phyloP scores from a whole-genome alignment of 2,797 vertebrate species.

The Stomatorhinus walkeri region DNA sequence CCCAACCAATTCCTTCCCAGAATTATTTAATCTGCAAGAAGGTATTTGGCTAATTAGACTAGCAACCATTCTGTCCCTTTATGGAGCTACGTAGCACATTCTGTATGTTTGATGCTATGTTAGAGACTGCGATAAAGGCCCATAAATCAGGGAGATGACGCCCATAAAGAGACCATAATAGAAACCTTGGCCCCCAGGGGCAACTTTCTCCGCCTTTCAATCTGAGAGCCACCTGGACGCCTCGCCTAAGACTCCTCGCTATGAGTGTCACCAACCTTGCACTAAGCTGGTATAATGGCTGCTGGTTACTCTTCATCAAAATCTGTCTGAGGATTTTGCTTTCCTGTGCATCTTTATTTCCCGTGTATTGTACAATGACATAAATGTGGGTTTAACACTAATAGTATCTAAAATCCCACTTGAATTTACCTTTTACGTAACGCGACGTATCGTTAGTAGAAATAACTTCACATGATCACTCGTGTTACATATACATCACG shows the following conservation, averaged over 20 bases:
- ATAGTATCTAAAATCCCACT: not conserved
- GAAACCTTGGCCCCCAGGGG: constrained; percentile 34
- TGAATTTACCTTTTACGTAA: not conserved
- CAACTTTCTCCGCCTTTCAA: constrained; percentile 31
- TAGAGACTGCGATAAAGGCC: not conserved
- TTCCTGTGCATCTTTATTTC: not conserved
- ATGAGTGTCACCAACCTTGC: not conserved
- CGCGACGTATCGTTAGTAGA: not conserved
- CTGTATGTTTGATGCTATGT: not conserved
- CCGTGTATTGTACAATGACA: not conserved
- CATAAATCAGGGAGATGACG: not conserved
- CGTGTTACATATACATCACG: not conserved
- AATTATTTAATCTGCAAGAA: constrained; percentile 25
- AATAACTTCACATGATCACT: not conserved
- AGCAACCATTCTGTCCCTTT: constrained; percentile 33
- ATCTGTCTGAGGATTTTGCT: not conserved
- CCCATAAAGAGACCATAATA: constrained; percentile 42
- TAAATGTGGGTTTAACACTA: not conserved
- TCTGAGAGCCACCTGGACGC: constrained; percentile 35
- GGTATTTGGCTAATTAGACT: constrained; percentile 37
- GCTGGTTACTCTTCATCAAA: not conserved
- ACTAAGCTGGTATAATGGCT: not conserved
- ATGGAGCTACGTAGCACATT: constrained; percentile 1
- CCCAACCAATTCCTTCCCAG: not conserved
- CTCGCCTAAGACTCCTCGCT: constrained; percentile 5